Percentiles rank a stretch among this genome's conserved stretches.
Evolutionary conservation across 2,888 invertebrate genomes (phyloP).

Genomic region (Girardia tigrina): DNA sequence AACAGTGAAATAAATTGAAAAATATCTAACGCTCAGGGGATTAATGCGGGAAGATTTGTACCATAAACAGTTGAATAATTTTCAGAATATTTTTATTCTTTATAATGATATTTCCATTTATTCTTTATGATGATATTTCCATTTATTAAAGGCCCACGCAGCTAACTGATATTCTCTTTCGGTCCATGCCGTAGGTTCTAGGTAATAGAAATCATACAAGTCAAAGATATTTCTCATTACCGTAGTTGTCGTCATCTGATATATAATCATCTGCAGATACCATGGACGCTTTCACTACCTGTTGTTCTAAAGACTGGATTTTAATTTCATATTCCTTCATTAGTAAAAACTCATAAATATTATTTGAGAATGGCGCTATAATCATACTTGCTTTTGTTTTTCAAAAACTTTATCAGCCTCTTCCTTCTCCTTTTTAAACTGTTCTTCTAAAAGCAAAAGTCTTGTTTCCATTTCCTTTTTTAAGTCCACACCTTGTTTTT

Average conservation of each 20-base stretch:
- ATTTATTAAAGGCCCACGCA: constrained; percentile 86
- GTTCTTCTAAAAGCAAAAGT: constrained; percentile 77
- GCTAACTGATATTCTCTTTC: constrained; percentile 85
- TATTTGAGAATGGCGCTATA: too few species aligned
- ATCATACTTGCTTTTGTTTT: constrained; percentile 76
- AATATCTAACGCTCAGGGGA: too few species aligned
- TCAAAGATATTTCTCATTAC: constrained; percentile 52
- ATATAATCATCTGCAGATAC: constrained; percentile 89
- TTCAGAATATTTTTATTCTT: too few species aligned
- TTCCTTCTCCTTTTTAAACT: constrained; percentile 83
- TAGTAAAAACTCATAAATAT: constrained; percentile 33
- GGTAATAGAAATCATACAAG: not conserved
- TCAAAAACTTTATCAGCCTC: constrained; percentile 89
- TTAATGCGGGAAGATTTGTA: too few species aligned
- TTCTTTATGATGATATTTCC: constrained; percentile 99
- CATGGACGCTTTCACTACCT: constrained; percentile 86
- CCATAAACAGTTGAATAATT: too few species aligned
- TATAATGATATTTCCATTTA: too few species aligned
- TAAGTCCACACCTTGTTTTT: constrained; percentile 91
- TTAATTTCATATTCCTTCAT: constrained; percentile 82
- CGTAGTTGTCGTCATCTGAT: constrained; percentile 79
- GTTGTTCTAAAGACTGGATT: constrained; percentile 87
- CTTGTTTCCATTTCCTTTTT: constrained; percentile 84
- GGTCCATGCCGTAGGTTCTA: constrained; percentile 80
- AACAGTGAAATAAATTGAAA: too few species aligned